Evolutionary conservation across 2,113 vertebrate species (phyloP), one percentile per base, ranked within the genome.

Genomic region (Eclectus roratus): DNA sequence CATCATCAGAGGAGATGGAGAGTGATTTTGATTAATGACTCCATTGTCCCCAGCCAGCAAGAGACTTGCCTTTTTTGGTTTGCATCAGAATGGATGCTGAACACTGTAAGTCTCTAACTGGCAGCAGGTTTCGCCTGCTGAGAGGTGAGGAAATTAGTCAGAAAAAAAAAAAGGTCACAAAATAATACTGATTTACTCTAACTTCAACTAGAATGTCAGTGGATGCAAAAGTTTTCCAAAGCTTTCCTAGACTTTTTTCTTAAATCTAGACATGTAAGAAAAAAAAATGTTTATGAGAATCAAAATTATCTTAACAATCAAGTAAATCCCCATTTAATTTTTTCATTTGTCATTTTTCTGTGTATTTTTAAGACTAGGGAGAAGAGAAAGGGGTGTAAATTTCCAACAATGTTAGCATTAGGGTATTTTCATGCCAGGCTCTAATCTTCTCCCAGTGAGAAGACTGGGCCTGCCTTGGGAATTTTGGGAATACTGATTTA

Each of bases 21-120:
- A 87, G 89, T 92, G 93, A 96, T 97, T 97, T 97, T 95, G 95
- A 94, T 92, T 96, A 97, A 97, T 95, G 95, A 94, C 84, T 96
- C 91, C 94, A 96, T 97, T 96, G 95, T 95, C 95, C 86, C 63
- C 91, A 94, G 77, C 27, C 96, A 97, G 96, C 96, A 97, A 97
- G 94, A 97, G 61, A 79, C 94, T 81, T 94, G 55, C 77, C 39
- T 94, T 95, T 91, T 97, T 92, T 21, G 1, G 95, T 96, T 96
- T 96, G 86, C 95, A 95, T 97, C 94, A 95, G 95, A 97, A 96
- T 93, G 78, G 94, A 94, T 89, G 74, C 93, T 96, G 93, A 95
- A 94, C 89, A 87, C 81, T 72, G 16, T 82, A 85, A 93, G 87
- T 61, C 70, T 94, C 70, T 95, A 91, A 92, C 84, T 85, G 94